Evolutionary conservation across 2,113 vertebrate species (phyloP), one percentile per base, ranked within the genome.

Genomic region (Drymodes brunneopygia): DNA sequence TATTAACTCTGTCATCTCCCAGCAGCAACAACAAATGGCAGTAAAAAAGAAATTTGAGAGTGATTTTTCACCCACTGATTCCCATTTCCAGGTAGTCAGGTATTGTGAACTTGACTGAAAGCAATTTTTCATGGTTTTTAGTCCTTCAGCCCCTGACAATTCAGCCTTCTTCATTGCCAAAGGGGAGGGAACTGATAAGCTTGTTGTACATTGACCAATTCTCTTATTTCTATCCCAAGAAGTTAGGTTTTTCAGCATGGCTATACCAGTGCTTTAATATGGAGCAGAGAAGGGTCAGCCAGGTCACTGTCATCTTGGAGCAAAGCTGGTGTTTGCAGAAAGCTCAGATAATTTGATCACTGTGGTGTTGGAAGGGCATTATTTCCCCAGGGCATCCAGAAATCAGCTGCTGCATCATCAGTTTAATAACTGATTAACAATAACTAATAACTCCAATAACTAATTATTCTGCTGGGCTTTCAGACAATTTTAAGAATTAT

Each of bases 131-230:
- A 27, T 14, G 7, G 2, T 14, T 94, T 23, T 70, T 10, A 35
- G 12, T 82, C 45, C 81, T 78, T 66, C 28, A 73, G n/a, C 12
- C 40, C 24, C 35, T 11, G 12, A 61, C 12, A 62, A 45, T 62
- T 53, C 67, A 4, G 1, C 9, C 3, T 12, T 35, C 45, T 61
- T 86, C 10, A 1, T 31, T 78, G 20, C 53, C 42, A 78, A 40
- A 66, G 47, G 10, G 6, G 7, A 53, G 18, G 23, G 10, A 66
- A 56, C 13, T 27, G 14, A 17, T 53, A n/a, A 91, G 28, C 29
- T 44, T 77, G 10, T 61, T 2, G 0, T 9, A 15, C 1, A 0
- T 28, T 61, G 28, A 84, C 21, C 0, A 1, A 21, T 70, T 84
- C 36, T 38, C 9, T 70, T 80, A 19, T 73, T 86, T 65, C 54